Conservation (phyloP, 2,888 invertebrate genomes). For the Bombylius major region DNA sequence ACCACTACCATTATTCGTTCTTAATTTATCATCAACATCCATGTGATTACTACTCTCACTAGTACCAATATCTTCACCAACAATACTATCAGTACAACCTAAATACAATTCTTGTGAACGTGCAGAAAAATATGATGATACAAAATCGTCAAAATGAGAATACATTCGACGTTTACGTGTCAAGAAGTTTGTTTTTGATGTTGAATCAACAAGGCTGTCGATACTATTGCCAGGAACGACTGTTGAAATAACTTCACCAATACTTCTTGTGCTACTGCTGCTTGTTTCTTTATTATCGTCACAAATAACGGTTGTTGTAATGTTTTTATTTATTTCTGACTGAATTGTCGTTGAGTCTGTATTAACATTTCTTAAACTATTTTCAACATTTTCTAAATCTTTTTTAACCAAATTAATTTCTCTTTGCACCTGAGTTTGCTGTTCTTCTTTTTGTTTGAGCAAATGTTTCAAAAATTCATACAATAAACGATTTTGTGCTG, state of each 20-base stretch:
- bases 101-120: slow-evolving; percentile 62
- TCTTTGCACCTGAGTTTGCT: slow-evolving; percentile 48
- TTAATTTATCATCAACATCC: slow-evolving; percentile 6
- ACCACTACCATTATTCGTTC: not conserved
- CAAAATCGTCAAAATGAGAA: slow-evolving; percentile 74
- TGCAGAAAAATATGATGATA: slow-evolving; percentile 71
- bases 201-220: slow-evolving; percentile 1
- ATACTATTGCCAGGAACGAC: not conserved
- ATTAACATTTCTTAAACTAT: slow-evolving; percentile 38
- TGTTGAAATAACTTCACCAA: too few species aligned
- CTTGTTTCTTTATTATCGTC: too few species aligned
- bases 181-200: slow-evolving; percentile 9
- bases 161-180: slow-evolving; percentile 13
- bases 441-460: slow-evolving; percentile 56
- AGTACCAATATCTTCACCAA: slow-evolving; percentile 22
- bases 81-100: slow-evolving; percentile 2
- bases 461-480: slow-evolving; percentile 73
- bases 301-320: too few species aligned
- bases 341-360: not conserved
- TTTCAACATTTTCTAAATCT: slow-evolving; percentile 60
- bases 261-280: not conserved
- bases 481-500: slow-evolving; percentile 66
- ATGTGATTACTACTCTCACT: slow-evolving; percentile 14
- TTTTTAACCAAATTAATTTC: slow-evolving; percentile 64
- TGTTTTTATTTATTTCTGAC: too few species aligned